Base-by-base conservation (phyloP, 2,888 invertebrate species). In the Graphium colonna region DNA sequence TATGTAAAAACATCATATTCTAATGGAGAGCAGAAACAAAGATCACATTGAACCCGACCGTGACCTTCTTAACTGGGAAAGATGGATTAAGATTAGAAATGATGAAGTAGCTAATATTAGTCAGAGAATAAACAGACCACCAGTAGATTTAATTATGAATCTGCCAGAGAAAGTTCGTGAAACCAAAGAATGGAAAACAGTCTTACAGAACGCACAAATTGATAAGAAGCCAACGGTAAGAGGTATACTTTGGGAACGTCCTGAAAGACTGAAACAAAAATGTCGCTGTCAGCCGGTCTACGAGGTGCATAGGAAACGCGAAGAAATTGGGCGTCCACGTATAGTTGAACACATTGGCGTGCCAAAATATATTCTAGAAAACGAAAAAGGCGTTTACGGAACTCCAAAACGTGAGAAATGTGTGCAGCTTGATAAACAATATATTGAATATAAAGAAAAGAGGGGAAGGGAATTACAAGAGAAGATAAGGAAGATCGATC, bases 61-160 rank as follows among this genome's bases (percentile, higher is more conserved):
- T 17, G 82, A 83, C 58, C 61, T 89, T 36, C 56, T 79, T 3
- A 56, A 75, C 13, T 88, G 89, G 89, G 82, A 86, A 57, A 77
- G 80, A 69, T 88, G 88, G 87, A 71, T 83, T 57, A 64, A 71
- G 60, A 80, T 84, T 41, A 71, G 89, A 56, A 70, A 72, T 60
- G 76, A 79, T 2, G 87, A 87, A 61, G 73, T 71, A 0, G 60
- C 58, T 4, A 62, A 65, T 26, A 69, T 89, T 26, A 74, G 69
- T 0, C 58, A 69, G 42, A 66, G 57, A 40, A 67, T 75, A 0
- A 47, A 65, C 1, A 68, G 77, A 51, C 64, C 71, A 31, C 79
- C 85, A 33, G 75, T 59, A 0, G 85, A 88, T 51, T 63, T 89
- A 15, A 62, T 75, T 8, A 87, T 89, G 86, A 88, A 88, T 58